Evolutionary conservation across 1,140 invertebrate species (phyloP), one percentile per base, ranked within the genome.

Genomic region (Caenorhabditis inopinata): DNA sequence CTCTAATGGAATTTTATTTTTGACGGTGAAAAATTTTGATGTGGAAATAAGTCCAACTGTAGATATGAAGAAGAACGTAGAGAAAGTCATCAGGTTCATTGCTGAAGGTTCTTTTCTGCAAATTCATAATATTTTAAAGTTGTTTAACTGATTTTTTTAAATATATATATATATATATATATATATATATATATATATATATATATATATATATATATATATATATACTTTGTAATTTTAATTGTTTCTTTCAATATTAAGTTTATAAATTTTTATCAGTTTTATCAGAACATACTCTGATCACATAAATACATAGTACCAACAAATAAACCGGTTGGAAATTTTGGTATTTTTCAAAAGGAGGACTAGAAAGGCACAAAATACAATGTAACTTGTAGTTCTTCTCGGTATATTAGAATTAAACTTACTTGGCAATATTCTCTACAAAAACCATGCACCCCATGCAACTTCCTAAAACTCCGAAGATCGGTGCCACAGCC

Each of bases 71-170:
- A 95, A 78, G 89, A 98, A 98, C 87, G 97, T 95, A 0, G 92
- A 91, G 87, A 97, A 96, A 12, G 96, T 98, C 7, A 97, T 93
- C 4, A 98, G 90, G 89, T 97, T 96, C 42, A 96, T 96, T 85
- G 93, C 92, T 6, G 94, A 94, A 3, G 96, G 95, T 90, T 96
- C 93, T 87, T 93, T 92, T 89, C 94, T 95, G 87, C 82, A 92
- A 84, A 85, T 25, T 27, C 25, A 27, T 32, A 48, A 25, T 62
- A 42, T 42, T 42, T 42, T 42, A 7, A 42, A 42, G 38, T 42
- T 42, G 5, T 42, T 42, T 7, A 42, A 42, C 14, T 42, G 14
- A 42, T 7, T 42, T 42, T 42, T 42, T 42, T 7, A 42, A 7
- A 7, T 42, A 7, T 5, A 7, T 42, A 42, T 7, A 42, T 42